Conservation (phyloP, 2,797 vertebrate genomes). For the Sebastolobus alascanus region DNA sequence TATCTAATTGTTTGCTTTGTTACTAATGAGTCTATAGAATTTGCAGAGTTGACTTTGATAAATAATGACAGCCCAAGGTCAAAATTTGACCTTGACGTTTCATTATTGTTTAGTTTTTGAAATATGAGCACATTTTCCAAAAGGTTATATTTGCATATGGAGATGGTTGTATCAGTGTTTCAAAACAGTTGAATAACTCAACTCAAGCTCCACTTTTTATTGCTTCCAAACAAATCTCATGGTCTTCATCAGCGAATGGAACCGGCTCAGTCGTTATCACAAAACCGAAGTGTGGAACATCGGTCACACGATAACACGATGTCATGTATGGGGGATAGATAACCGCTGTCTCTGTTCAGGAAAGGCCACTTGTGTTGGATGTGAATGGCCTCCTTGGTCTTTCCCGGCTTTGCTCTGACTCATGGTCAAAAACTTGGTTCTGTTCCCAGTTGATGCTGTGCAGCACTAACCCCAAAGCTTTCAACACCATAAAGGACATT, state of each 20-base stretch:
- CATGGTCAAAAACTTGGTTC: neutral
- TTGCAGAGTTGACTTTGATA: neutral
- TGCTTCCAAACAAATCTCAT: neutral
- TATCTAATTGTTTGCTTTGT: constrained; percentile 8
- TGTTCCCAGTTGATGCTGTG: neutral
- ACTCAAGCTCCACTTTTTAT: neutral
- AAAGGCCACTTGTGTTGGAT: neutral
- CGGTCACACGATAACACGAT: neutral
- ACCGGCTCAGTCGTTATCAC: neutral
- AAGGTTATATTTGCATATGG: neutral
- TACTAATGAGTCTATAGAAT: constrained; percentile 1
- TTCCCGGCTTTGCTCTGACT: neutral
- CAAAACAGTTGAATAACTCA: neutral
- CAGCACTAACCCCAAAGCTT: neutral
- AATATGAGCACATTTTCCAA: neutral
- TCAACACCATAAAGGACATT: neutral
- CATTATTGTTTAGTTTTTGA: neutral
- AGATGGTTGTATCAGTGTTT: neutral
- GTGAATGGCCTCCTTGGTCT: neutral
- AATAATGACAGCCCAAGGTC: neutral
- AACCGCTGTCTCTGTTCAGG: neutral
- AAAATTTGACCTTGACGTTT: neutral
- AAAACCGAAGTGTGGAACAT: neutral
- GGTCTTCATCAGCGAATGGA: neutral
- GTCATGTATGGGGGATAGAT: neutral